A percentile compares a stretch with the other conserved stretches of the same genome.
These are phyloP conservation scores for Colletes latitarsis DNA, from an alignment of 1,140 invertebrate genomes.

Conservation along the genomic window DNA sequence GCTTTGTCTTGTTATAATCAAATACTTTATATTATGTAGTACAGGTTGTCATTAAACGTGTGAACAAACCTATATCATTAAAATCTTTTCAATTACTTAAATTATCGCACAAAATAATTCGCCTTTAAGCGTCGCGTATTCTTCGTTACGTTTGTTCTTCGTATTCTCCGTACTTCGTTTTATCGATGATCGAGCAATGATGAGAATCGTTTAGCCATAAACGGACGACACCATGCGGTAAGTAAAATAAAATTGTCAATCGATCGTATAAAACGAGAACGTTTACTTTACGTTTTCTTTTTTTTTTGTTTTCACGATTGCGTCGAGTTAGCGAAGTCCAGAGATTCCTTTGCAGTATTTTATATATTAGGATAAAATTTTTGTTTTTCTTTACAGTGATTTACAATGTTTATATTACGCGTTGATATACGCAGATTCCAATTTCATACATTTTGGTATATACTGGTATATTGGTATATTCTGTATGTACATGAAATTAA, in stretches of 20 bases:
- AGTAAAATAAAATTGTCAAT: background rate
- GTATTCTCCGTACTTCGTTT: background rate
- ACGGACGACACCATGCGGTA: background rate
- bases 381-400: slow-evolving; percentile 2
- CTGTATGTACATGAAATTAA: slow-evolving; percentile 15
- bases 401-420: slow-evolving; percentile 29
- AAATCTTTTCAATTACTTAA: slow-evolving; percentile 28
- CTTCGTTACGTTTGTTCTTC: background rate
- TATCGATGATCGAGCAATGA: background rate
- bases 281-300: no score
- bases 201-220: background rate
- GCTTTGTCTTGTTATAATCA: slow-evolving; percentile 69
- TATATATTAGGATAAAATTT: slow-evolving; percentile 7
- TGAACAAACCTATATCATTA: slow-evolving; percentile 59
- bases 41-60: slow-evolving; percentile 68
- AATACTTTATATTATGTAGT: slow-evolving; percentile 69
- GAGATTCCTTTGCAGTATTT: slow-evolving; percentile 4
- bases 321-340: background rate
- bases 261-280: background rate
- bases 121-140: background rate
- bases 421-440: background rate
- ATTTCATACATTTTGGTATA: slow-evolving; percentile 3
- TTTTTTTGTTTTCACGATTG: no score
- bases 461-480: no score
- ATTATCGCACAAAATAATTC: background rate